A percentile compares a stretch with the other conserved stretches of the same genome.
Evolutionary conservation across 1,140 invertebrate species (phyloP).

Genomic region (Hylaeus volcanicus): DNA sequence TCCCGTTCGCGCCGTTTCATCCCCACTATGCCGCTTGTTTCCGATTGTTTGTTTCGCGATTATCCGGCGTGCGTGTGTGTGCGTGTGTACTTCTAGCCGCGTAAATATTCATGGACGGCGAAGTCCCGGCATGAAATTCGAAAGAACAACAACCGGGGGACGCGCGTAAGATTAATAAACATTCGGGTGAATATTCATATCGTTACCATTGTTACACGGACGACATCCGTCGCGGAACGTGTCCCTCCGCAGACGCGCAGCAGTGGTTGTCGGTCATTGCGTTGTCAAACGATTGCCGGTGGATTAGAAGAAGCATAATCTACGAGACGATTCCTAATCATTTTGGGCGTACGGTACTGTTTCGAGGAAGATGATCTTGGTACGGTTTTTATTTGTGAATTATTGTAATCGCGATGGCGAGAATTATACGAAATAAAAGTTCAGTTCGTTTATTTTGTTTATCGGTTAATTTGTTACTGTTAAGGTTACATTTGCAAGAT

Average conservation of each 20-base stretch:
- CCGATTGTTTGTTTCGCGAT: constrained; percentile 46
- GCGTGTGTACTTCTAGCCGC: neutral
- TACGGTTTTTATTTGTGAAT: no score
- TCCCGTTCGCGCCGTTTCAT: constrained; percentile 33
- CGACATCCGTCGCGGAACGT: neutral
- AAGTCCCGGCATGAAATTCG: neutral
- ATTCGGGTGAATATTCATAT: constrained; percentile 40
- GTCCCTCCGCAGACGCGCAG: neutral
- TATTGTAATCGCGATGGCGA: no score
- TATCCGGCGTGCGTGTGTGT: constrained; percentile 1
- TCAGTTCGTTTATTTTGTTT: no score
- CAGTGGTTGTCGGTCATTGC: no score
- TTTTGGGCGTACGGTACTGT: no score
- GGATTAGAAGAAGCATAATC: no score
- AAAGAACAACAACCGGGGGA: constrained; percentile 7
- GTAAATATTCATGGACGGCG: constrained; percentile 17
- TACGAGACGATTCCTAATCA: no score
- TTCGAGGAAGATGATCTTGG: no score
- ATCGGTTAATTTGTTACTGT: no score
- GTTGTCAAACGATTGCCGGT: no score
- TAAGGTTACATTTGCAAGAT: no score
- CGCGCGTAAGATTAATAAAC: constrained; percentile 18
- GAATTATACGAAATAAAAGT: no score
- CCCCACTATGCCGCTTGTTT: constrained; percentile 55
- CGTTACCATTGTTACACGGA: constrained; percentile 3